phyloP scores from a whole-genome alignment of 1,140 invertebrate species.

The Diorhabda carinulata region DNA sequence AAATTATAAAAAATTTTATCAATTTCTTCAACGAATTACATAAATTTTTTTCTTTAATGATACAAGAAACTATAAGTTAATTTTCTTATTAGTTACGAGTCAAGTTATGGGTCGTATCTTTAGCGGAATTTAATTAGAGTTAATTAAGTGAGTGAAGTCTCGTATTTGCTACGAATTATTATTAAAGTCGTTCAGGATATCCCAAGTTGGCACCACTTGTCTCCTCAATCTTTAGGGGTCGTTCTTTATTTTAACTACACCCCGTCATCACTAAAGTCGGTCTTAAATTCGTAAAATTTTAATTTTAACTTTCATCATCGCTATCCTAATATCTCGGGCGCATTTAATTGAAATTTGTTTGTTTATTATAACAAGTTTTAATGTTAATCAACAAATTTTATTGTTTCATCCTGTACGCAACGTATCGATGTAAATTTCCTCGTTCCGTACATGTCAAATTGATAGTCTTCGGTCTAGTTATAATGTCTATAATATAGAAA shows the following conservation, averaged over 20 bases:
- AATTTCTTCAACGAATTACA: too few relatives aligned
- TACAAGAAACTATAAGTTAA: not conserved
- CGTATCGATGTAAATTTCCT: too few relatives aligned
- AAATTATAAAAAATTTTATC: too few relatives aligned
- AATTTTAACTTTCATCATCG: conserved; percentile 15
- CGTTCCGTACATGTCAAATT: conserved; percentile 14
- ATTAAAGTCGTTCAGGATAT: conserved; percentile 22
- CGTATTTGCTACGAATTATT: conserved; percentile 16
- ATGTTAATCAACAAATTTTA: too few relatives aligned
- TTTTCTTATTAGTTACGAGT: conserved; percentile 27
- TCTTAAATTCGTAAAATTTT: conserved; percentile 26
- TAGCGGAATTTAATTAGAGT: conserved; percentile 28
- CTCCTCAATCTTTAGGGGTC: conserved; percentile 17
- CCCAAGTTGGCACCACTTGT: conserved; percentile 22
- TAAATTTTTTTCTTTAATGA: too few relatives aligned
- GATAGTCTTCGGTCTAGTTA: conserved; percentile 15
- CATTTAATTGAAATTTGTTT: too few relatives aligned
- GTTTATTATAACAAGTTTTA: too few relatives aligned
- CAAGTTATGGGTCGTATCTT: conserved; percentile 31
- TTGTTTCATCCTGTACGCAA: too few relatives aligned
- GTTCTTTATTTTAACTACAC: conserved; percentile 12
- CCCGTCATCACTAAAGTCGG: conserved; percentile 15
- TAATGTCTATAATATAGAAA: too few relatives aligned
- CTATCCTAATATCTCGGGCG: too few relatives aligned
- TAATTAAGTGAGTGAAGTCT: conserved; percentile 16